Evolutionary conservation across 2,797 vertebrate species (phyloP), one percentile per base, ranked within the genome.

Genomic region (Acanthiza pusilla): DNA sequence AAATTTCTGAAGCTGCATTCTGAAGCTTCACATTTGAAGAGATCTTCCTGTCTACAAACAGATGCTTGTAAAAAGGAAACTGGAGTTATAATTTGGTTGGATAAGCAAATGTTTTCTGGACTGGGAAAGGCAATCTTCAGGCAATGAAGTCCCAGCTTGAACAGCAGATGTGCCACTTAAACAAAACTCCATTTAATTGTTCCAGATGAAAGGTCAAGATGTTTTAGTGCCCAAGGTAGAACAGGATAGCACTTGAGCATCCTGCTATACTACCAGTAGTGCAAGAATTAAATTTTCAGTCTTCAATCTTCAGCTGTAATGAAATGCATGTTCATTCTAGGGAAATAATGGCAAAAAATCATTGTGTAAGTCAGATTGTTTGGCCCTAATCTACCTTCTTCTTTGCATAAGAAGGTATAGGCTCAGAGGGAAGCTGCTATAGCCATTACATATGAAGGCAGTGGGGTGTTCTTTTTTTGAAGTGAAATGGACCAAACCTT

Each of bases 41-140:
- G 88, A 82, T 68, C 87, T 94, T 89, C 66, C 54, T 74, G 47
- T 72, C 82, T 95, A 79, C 71, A 91, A 91, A 72, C 79, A 95
- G 92, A 94, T 94, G 85, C 71, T 71, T 89, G 66, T 54, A 38
- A 85, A 86, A 96, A 82, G 30, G 40, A 94, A 91, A 85, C 34
- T 65, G 89, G 61, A 88, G 40, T 66, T 90, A 65, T 54, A 91
- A 50, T 80, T 93, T 89, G 89, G 89, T 91, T 96, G 93, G 80
- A 63, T 96, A 96, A 95, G 67, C 89, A 95, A 94, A 96, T 89
- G 83, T 75, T 84, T 94, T 91, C 68, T 67, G 67, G 80, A 70
- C 36, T 80, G 83, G 78, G 55, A 90, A 83, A 29, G 40, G 67
- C 62, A 89, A 51, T 63, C 70, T 66, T 80, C 71, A 54, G 50